phyloP scores from a whole-genome alignment of 2,797 vertebrate genomes.

The Tympanoctomys barrerae region DNA sequence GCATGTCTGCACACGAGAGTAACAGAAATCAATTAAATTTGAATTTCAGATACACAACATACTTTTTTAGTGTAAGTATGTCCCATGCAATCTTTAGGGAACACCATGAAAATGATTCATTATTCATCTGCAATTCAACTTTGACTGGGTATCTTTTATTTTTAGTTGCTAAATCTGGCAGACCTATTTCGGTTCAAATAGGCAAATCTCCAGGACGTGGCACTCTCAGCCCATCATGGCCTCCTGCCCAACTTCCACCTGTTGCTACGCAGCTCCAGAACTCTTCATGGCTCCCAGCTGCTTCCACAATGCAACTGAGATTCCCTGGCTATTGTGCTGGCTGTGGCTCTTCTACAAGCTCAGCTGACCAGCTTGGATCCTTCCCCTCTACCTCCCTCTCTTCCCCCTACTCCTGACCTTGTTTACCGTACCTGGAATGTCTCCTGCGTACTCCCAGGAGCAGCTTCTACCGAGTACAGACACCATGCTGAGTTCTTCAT shows the following conservation, averaged over 20 bases:
- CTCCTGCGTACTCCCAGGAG: neutral
- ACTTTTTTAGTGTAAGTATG: slow-evolving; percentile 6
- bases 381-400: neutral
- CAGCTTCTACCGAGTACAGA: neutral
- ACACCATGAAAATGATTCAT: neutral
- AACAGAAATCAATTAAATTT: slow-evolving; percentile 27
- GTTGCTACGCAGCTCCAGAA: slow-evolving; percentile 44
- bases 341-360: slow-evolving; percentile 4
- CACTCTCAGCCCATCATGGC: neutral
- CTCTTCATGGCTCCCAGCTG: slow-evolving; percentile 30
- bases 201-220: neutral
- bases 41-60: neutral
- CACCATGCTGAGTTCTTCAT: neutral
- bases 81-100: neutral
- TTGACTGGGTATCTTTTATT: neutral
- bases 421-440: neutral
- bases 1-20: neutral
- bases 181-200: slow-evolving; percentile 4
- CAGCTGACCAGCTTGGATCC: slow-evolving; percentile 31
- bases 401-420: neutral
- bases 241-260: slow-evolving; percentile 48
- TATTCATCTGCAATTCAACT: slow-evolving; percentile 58
- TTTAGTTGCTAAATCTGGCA: slow-evolving; percentile 56
- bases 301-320: neutral
- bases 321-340: neutral